Evolutionary conservation across 2,888 invertebrate genomes (phyloP).

Genomic region (Synanthedon tipuliformis): DNA sequence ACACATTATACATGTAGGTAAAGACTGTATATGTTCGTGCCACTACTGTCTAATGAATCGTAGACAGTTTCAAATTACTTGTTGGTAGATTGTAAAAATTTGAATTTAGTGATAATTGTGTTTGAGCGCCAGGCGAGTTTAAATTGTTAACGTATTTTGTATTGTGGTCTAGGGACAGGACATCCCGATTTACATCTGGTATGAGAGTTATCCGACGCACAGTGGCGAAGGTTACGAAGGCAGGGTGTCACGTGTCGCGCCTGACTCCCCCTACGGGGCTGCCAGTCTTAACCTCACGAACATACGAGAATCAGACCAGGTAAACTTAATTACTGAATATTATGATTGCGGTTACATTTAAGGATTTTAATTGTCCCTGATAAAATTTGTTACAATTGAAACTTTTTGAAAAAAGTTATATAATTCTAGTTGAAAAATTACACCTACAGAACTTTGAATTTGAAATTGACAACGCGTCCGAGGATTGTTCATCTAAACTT

Average conservation of each 20-base stretch:
- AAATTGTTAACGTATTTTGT: conserved; percentile 18
- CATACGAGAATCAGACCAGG: conserved; percentile 90
- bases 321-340: conserved; percentile 9
- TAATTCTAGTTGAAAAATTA: too few species aligned
- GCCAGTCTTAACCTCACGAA: conserved; percentile 96
- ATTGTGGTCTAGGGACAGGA: conserved; percentile 84
- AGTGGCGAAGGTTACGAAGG: conserved; percentile 95
- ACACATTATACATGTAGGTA: neutral
- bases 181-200: conserved; percentile 98
- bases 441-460: too few species aligned
- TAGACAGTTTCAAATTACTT: conserved; percentile 28
- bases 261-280: conserved; percentile 88
- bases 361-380: too few species aligned
- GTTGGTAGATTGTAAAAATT: conserved; percentile 13
- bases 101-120: conserved; percentile 15
- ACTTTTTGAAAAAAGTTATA: too few species aligned
- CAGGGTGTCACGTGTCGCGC: conserved; percentile 88
- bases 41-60: conserved; percentile 20
- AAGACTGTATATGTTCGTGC: conserved; percentile 7
- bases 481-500: too few species aligned
- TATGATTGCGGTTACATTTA: too few species aligned
- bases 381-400: too few species aligned
- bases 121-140: conserved; percentile 20
- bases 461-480: too few species aligned
- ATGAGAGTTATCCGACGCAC: conserved; percentile 97